Evolutionary conservation across 2,888 invertebrate species (phyloP), one percentile per base, ranked within the genome.

Genomic region (Ormyrus labotus): DNA sequence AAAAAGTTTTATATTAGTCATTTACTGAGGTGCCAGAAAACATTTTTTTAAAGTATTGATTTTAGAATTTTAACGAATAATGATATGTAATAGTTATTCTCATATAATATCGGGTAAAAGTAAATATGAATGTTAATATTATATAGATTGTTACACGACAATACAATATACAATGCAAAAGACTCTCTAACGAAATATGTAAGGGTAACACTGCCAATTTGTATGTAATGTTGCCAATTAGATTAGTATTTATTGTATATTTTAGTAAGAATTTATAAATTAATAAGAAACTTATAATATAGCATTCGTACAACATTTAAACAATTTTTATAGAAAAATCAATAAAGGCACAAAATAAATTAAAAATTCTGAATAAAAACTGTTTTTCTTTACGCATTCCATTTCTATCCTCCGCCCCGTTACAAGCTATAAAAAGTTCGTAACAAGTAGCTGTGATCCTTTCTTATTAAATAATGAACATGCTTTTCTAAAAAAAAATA

Each of bases 391-490:
- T 45, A 67, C 7, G 34, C 34, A 34, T 34, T 34, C 34, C 34
- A 34, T 34, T 34, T 34, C 34, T 4, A 34, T 34, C 34, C 34
- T 34, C 3, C 34, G 34, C 34, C 2, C 34, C 34, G 2, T 34
- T 34, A 34, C 34, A 3, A 34, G 34, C 34, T 34, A 34, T 34
- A 34, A 34, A 34, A 34, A 34, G 2, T 34, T 34, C 34, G 2
- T 34, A 34, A 34, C 92, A 99, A 92, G 92, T 99, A 99, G 83
- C 99, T 94, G 91, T 99, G 98, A 90, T 95, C 95, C 85, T 97
- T 94, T 83, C 95, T 93, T 48, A 95, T 93, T 86, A 99, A 93
- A 86, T 95, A 92, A 83, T 95, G 94, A 0, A 95, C 95, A 92
- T 99, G 99, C 8, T 92, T 92, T 83, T 92, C 95, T 92, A 91